These are phyloP conservation scores for Xyliphius kryptos DNA, from an alignment of 2,113 vertebrate species.

Conservation along the genomic window DNA sequence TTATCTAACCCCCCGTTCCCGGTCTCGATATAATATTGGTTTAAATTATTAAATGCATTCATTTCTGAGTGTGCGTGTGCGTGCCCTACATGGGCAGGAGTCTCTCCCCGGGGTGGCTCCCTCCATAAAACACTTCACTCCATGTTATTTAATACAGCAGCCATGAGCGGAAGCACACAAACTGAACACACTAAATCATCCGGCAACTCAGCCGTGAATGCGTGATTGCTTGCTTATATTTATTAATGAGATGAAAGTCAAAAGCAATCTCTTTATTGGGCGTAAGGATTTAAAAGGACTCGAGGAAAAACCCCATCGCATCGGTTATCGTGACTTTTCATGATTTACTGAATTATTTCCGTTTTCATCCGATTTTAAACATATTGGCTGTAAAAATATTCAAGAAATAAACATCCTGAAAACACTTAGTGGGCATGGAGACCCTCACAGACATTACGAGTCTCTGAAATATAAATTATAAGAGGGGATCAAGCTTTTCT, in stretches of 20 bases:
- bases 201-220: conserved; percentile 2
- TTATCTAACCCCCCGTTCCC: conserved; percentile 19
- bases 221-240: conserved; percentile 29
- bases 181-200: conserved; percentile 31
- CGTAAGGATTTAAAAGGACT: conserved; percentile 18
- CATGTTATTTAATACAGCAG: conserved; percentile 37
- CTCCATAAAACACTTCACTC: conserved; percentile 18
- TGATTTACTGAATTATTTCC: conserved; percentile 1
- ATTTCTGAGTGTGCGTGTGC: conserved; percentile 23
- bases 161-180: conserved; percentile 14
- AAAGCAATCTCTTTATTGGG: conserved; percentile 13
- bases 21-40: conserved; percentile 39
- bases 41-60: conserved; percentile 44
- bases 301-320: conserved; percentile 3
- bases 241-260: conserved; percentile 39
- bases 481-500: conserved; percentile 1
- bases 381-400: too few species aligned
- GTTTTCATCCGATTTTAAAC: too few species aligned
- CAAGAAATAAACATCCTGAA: too few species aligned
- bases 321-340: neutral
- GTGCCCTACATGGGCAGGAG: neutral
- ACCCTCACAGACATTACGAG: too few species aligned
- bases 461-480: too few species aligned
- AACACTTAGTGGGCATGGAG: too few species aligned
- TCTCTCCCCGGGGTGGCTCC: conserved; percentile 2